A percentile compares a stretch with the other conserved stretches of the same genome.
Evolutionary conservation across 2,888 invertebrate genomes (phyloP).

Genomic region (Cylloceria caligata): DNA sequence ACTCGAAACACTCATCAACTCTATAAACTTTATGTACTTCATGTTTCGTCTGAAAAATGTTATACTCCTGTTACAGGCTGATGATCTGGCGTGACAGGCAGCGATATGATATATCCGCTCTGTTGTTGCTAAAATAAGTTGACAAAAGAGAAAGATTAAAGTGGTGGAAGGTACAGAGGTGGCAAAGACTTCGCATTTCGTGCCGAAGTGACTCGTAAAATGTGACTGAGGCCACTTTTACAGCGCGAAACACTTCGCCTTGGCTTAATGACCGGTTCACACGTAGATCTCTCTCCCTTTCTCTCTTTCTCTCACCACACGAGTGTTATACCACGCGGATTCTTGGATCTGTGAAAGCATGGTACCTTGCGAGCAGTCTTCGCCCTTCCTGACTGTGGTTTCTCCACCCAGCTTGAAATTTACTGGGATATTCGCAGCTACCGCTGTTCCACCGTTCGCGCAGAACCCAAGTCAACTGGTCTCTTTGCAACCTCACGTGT

Average conservation of each 20-base stretch:
- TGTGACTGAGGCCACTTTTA: slow-evolving; percentile 51
- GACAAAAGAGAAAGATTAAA: neutral
- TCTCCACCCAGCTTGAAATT: slow-evolving; percentile 50
- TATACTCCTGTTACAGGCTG: neutral
- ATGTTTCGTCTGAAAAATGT: neutral
- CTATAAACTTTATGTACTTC: neutral
- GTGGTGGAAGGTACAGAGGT: neutral
- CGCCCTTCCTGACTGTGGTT: slow-evolving; percentile 24
- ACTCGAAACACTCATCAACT: slow-evolving; percentile 2
- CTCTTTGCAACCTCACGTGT: slow-evolving; percentile 67
- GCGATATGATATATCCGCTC: slow-evolving; percentile 25
- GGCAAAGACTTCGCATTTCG: slow-evolving; percentile 31
- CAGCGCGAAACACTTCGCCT: slow-evolving; percentile 37
- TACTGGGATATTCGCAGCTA: slow-evolving; percentile 62
- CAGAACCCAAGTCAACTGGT: slow-evolving; percentile 29
- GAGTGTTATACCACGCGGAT: slow-evolving; percentile 34
- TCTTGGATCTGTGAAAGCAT: slow-evolving; percentile 30
- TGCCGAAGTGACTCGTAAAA: slow-evolving; percentile 41
- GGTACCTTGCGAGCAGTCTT: slow-evolving; percentile 32
- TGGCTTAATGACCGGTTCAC: slow-evolving; percentile 64
- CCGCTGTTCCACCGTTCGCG: slow-evolving; percentile 45
- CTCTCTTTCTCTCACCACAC: neutral
- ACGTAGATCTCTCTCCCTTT: slow-evolving; percentile 41
- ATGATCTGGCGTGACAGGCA: neutral
- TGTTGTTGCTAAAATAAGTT: slow-evolving; percentile 18